phyloP scores from a whole-genome alignment of 2,888 invertebrate species.

The Tethea ocularis region DNA sequence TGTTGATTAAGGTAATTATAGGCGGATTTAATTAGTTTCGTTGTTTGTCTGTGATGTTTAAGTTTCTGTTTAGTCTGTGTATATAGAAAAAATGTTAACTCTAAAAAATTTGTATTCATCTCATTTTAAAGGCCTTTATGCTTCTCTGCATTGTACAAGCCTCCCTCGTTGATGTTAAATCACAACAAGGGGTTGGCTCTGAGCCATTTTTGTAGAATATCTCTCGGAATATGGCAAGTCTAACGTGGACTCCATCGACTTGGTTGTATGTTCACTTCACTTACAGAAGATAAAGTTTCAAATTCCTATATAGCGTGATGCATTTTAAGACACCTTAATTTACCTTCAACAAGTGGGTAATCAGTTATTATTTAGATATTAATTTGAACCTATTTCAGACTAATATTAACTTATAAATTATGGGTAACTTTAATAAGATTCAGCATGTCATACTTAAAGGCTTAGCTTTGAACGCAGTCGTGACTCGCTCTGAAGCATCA shows the following conservation, averaged over 20 bases:
- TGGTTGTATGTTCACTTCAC: neutral
- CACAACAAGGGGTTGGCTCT: neutral
- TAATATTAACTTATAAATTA: neutral
- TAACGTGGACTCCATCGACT: neutral
- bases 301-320: neutral
- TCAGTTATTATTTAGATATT: neutral
- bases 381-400: neutral
- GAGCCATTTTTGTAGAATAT: neutral
- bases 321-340: no score
- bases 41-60: neutral
- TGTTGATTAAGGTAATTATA: neutral
- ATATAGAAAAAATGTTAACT: no score
- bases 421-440: neutral
- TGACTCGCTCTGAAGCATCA: neutral
- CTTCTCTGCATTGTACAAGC: neutral
- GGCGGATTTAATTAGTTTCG: neutral
- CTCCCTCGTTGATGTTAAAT: neutral
- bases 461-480: neutral
- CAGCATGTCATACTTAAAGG: neutral
- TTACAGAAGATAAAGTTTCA: neutral
- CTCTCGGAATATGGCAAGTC: neutral
- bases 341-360: neutral
- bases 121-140: neutral
- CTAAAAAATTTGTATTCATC: neutral
- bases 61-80: no score